Evolutionary conservation across 2,113 vertebrate species (phyloP).

Genomic region (Pangasianodon hypophthalmus): DNA sequence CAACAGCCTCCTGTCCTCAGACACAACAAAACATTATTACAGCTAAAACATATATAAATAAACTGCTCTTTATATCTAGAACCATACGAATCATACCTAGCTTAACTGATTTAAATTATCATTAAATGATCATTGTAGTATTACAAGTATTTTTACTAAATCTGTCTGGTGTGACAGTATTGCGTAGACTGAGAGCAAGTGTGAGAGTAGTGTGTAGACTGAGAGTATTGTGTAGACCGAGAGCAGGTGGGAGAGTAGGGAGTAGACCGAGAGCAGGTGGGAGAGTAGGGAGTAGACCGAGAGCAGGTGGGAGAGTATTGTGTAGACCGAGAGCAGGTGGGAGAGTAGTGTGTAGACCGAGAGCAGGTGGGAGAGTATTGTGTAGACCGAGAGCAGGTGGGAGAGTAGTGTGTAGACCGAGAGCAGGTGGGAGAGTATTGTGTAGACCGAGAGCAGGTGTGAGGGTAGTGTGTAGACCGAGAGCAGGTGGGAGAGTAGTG

Average conservation of each 20-base stretch:
- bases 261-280: not conserved
- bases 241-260: too few relatives aligned
- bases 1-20: conserved; percentile 66
- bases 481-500: not conserved
- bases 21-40: conserved; percentile 13
- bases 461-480: not conserved
- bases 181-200: not conserved
- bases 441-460: not conserved
- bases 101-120: not conserved
- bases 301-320: not conserved
- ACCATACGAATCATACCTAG: not conserved
- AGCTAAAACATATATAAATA: not conserved
- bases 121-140: not conserved
- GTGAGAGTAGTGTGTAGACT: not conserved
- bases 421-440: not conserved
- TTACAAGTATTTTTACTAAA: not conserved
- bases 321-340: not conserved
- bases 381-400: not conserved
- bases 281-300: not conserved
- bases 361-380: not conserved
- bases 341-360: not conserved
- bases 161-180: not conserved
- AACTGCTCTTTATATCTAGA: not conserved
- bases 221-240: not conserved
- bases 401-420: not conserved